These are phyloP conservation scores for Anas bahamensis DNA, from an alignment of 2,797 vertebrate species.

Conservation along the genomic window DNA sequence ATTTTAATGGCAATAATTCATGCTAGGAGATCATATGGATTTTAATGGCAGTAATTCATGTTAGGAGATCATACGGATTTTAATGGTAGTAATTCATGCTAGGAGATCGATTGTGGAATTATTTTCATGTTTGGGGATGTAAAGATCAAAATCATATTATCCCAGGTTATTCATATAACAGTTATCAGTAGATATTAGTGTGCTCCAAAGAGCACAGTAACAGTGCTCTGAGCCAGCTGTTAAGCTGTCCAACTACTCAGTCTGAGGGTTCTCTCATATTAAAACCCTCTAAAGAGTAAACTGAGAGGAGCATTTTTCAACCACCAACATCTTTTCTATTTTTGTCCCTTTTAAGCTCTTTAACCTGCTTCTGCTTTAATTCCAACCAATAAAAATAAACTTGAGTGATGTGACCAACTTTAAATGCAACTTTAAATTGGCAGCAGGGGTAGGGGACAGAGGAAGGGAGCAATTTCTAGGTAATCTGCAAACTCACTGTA, in stretches of 20 bases:
- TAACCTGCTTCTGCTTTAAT: constrained; percentile 65
- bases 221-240: neutral
- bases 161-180: neutral
- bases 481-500: neutral
- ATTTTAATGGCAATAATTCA: neutral
- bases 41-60: neutral
- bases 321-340: constrained; percentile 52
- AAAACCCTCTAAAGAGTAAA: constrained; percentile 49
- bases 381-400: constrained; percentile 67
- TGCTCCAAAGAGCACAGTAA: neutral
- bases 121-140: neutral
- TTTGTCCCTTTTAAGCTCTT: constrained; percentile 67
- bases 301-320: constrained; percentile 48
- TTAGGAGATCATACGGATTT: neutral
- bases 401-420: neutral
- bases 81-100: neutral
- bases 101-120: neutral
- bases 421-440: constrained; percentile 44
- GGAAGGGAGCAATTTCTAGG: neutral
- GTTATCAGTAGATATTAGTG: neutral
- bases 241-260: neutral
- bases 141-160: constrained; percentile 19
- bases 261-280: neutral
- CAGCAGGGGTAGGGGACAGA: neutral
- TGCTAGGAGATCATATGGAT: neutral